Evolutionary conservation across 1,140 invertebrate species (phyloP).

Genomic region (Tachypleus tridentatus): DNA sequence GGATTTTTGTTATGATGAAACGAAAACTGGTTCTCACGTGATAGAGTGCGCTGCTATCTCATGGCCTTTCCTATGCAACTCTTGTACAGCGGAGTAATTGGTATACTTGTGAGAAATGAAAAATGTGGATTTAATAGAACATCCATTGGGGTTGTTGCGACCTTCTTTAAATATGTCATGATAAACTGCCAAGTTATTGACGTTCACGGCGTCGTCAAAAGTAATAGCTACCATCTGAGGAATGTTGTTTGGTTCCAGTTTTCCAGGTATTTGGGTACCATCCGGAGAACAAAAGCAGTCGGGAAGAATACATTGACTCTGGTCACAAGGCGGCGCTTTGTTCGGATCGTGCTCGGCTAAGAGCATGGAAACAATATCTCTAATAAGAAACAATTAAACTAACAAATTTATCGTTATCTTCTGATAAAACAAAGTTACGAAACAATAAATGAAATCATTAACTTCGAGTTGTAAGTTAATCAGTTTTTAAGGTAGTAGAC

Average conservation of each 20-base stretch:
- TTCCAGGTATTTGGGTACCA: slow-evolving; percentile 55
- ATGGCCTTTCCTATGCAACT: slow-evolving; percentile 76
- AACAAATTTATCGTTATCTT: too few relatives aligned
- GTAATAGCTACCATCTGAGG: slow-evolving; percentile 89
- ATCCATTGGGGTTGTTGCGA: slow-evolving; percentile 59
- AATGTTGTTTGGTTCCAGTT: slow-evolving; percentile 51
- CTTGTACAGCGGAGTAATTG: slow-evolving; percentile 81
- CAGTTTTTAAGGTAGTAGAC: too few relatives aligned
- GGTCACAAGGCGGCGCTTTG: slow-evolving; percentile 76
- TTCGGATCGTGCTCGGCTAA: slow-evolving; percentile 51
- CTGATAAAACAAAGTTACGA: too few relatives aligned
- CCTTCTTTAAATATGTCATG: slow-evolving; percentile 36
- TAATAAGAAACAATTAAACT: too few relatives aligned
- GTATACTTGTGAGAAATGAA: slow-evolving; percentile 92
- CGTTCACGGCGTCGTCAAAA: slow-evolving; percentile 87
- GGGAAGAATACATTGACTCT: slow-evolving; percentile 69
- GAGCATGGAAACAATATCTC: too few relatives aligned
- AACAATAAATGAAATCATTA: too few relatives aligned
- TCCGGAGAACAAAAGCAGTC: slow-evolving; percentile 89
- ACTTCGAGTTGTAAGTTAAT: too few relatives aligned
- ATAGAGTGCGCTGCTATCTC: slow-evolving; percentile 87
- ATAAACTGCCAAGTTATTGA: slow-evolving; percentile 83
- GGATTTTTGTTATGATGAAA: neutral
- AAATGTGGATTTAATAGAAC: slow-evolving; percentile 79
- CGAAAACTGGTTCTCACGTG: slow-evolving; percentile 40